These are phyloP conservation scores for Ahaetulla prasina DNA, from an alignment of 2,113 vertebrate genomes.

Conservation along the genomic window DNA sequence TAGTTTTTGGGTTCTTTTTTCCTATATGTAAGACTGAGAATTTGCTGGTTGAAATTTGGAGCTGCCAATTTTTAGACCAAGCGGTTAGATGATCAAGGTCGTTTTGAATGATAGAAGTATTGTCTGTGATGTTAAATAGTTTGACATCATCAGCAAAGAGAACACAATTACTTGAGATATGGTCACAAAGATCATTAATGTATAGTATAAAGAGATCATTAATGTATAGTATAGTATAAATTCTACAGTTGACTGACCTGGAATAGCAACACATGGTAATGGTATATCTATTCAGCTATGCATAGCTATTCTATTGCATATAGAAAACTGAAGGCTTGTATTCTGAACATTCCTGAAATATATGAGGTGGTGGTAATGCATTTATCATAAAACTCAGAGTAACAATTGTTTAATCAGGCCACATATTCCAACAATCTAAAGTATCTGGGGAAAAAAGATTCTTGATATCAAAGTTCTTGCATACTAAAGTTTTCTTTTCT, in stretches of 20 bases:
- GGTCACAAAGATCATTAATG: too few relatives aligned
- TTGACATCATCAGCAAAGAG: too few relatives aligned
- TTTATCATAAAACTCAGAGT: not conserved
- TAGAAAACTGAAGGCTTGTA: not conserved
- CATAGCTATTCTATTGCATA: not conserved
- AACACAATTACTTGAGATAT: too few relatives aligned
- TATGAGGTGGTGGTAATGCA: not conserved
- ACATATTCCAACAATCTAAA: not conserved
- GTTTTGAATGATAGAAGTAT: too few relatives aligned
- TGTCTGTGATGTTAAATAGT: too few relatives aligned
- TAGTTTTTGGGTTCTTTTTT: too few relatives aligned
- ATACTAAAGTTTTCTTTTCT: not conserved
- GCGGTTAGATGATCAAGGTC: too few relatives aligned
- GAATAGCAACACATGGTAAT: not conserved
- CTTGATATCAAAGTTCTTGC: not conserved
- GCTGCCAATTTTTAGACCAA: too few relatives aligned
- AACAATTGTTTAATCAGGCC: not conserved
- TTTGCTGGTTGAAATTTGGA: too few relatives aligned
- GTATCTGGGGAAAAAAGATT: not conserved
- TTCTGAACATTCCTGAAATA: not conserved
- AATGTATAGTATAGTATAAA: too few relatives aligned
- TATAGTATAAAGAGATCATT: too few relatives aligned
- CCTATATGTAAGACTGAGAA: too few relatives aligned
- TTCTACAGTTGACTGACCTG: not conserved
- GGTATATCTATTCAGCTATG: not conserved